A percentile compares a stretch with the other conserved stretches of the same genome.
These are phyloP conservation scores for Geopemphigus sp. DNA, from an alignment of 1,140 invertebrate genomes.

Conservation along the genomic window DNA sequence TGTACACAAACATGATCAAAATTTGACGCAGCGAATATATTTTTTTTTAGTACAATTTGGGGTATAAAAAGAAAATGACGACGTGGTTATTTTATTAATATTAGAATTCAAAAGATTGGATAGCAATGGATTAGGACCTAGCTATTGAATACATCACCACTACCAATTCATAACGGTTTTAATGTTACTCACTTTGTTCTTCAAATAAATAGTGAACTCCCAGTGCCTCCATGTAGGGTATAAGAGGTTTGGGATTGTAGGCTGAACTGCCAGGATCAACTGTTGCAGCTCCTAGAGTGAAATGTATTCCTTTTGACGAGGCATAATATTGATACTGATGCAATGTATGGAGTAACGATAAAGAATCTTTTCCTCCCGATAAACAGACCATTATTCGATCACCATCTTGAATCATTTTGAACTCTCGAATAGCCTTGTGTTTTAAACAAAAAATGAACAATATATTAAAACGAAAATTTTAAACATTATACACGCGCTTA, in stretches of 20 bases:
- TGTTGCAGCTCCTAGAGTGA: slow-evolving; percentile 73
- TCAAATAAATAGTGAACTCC: slow-evolving; percentile 73
- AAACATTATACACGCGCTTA: not conserved
- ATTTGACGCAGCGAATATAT: no score
- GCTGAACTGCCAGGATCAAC: slow-evolving; percentile 65
- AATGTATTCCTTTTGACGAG: slow-evolving; percentile 70
- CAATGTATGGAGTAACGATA: slow-evolving; percentile 78
- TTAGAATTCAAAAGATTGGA: not conserved
- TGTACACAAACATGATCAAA: no score
- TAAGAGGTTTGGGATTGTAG: slow-evolving; percentile 67
- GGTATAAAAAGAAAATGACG: no score
- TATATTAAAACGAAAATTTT: not conserved
- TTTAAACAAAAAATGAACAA: not conserved
- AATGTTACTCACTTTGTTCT: slow-evolving; percentile 59
- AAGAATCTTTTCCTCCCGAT: slow-evolving; percentile 77
- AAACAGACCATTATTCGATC: slow-evolving; percentile 82
- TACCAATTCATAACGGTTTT: no score
- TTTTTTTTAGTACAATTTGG: no score
- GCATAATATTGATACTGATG: slow-evolving; percentile 80
- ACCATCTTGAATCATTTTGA: slow-evolving; percentile 79
- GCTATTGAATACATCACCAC: no score
- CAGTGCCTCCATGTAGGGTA: slow-evolving; percentile 67
- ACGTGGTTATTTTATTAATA: not conserved
- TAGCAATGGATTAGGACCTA: no score
- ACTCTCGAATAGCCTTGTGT: slow-evolving; percentile 73